Percentiles rank a stretch among this genome's conserved stretches.
Evolutionary conservation across 2,113 vertebrate species (phyloP).

Genomic region (Callipepla squamata): DNA sequence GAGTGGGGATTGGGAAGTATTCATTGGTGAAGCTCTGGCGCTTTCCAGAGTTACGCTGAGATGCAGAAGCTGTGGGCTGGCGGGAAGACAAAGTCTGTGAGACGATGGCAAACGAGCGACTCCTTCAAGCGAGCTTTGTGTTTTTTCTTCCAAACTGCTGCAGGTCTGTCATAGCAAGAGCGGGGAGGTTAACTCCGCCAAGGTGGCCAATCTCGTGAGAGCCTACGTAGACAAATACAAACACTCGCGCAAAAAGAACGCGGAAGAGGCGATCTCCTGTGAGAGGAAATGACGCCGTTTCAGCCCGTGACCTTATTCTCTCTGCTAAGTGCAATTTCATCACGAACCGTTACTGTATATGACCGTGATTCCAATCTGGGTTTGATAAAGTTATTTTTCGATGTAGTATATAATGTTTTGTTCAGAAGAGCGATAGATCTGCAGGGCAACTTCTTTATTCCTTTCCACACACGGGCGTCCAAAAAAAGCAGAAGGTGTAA

Average conservation of each 20-base stretch:
- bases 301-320: conserved; percentile 27
- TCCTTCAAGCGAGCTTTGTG: fast-evolving
- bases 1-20: not conserved
- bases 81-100: not conserved
- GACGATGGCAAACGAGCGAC: not conserved
- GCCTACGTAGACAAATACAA: conserved; percentile 99
- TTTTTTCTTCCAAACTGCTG: not conserved
- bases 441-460: conserved; percentile 76
- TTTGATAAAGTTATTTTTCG: conserved; percentile 92
- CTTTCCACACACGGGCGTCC: conserved; percentile 77
- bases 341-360: conserved; percentile 77
- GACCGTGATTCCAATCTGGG: conserved; percentile 82
- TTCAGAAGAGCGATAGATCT: conserved; percentile 80
- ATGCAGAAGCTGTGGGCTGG: not conserved
- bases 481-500: conserved; percentile 66
- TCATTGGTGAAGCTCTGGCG: not conserved
- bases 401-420: conserved; percentile 84
- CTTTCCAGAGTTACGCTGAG: not conserved
- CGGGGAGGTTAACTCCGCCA: conserved; percentile 95
- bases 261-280: conserved; percentile 73
- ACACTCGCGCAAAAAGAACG: conserved; percentile 89
- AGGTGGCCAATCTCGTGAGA: conserved; percentile 97
- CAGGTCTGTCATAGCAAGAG: conserved; percentile 98
- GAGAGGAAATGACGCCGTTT: conserved; percentile 67
- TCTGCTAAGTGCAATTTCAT: conserved; percentile 95